These are phyloP conservation scores for Adelges cooleyi DNA, from an alignment of 1,140 invertebrate species.

Conservation along the genomic window DNA sequence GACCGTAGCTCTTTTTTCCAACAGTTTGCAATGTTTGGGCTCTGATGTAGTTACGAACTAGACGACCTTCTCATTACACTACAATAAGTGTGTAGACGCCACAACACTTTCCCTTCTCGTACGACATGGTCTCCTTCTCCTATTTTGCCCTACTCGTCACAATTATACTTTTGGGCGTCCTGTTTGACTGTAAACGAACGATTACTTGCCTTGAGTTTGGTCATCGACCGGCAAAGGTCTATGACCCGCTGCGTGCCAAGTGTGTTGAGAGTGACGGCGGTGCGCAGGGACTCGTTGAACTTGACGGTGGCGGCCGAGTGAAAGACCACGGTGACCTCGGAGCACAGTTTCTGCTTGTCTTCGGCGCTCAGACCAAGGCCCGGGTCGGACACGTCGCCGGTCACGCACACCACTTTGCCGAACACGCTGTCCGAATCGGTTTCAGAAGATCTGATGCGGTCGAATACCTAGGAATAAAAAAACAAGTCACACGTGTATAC, in stretches of 20 bases:
- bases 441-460: slow-evolving; percentile 37
- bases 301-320: slow-evolving; percentile 56
- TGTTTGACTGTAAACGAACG: too few species aligned
- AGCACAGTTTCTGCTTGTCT: slow-evolving; percentile 39
- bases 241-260: slow-evolving; percentile 37
- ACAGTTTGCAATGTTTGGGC: too few species aligned
- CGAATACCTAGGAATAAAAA: slow-evolving; percentile 39
- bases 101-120: too few species aligned
- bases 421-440: slow-evolving; percentile 38
- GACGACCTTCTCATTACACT: too few species aligned
- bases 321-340: slow-evolving; percentile 57
- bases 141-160: too few species aligned
- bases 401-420: slow-evolving; percentile 43
- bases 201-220: slow-evolving; percentile 40
- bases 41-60: too few species aligned
- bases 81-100: too few species aligned
- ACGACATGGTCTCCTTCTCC: too few species aligned
- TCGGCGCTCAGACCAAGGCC: slow-evolving; percentile 41
- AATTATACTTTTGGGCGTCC: too few species aligned
- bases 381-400: slow-evolving; percentile 49
- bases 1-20: background rate
- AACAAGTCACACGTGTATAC: too few species aligned
- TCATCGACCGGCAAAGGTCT: slow-evolving; percentile 39
- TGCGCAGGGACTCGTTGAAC: slow-evolving; percentile 36
- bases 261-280: slow-evolving; percentile 37